Evolutionary conservation across 2,113 vertebrate species (phyloP), one percentile per base, ranked within the genome.

Genomic region (Campylomormyrus tamandua): DNA sequence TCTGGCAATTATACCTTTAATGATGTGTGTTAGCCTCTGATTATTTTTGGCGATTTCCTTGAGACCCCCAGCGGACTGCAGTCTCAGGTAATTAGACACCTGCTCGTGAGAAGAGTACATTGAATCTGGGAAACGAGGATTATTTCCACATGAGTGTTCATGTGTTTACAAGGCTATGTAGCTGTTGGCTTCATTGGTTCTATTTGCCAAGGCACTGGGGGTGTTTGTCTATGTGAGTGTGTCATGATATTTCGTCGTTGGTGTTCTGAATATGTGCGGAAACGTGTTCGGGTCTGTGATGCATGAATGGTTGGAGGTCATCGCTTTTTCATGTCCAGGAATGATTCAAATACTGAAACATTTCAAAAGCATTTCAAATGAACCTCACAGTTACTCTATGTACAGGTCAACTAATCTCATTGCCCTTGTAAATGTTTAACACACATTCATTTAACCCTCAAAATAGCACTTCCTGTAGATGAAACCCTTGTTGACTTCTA

Each of bases 51-150:
- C 77, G 45, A 42, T 89, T 74, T 89, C 45, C 46, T 89, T 21
- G 24, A 56, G 88, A 89, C 46, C 88, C 27, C 88, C 88, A 27
- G 27, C 39, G 46, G 88, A 50, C 66, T 27, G 19, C 88, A 49
- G 66, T 35, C 88, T 89, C 53, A 62, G 42, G 53, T 88, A 62
- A 88, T 88, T 88, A 88, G 35, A 88, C 87, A 88, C 87, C 87
- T 88, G 87, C 45, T 46, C 45, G 10, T 70, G 87, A 62, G 87
- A 88, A 49, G 58, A 88, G 87, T n/a, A 27, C 45, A 62, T 42
- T n/a, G 53, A 66, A 56, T 1, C 42, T 70, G 58, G 56, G 56
- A 88, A 45, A 27, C 24, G 3, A 53, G 52, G 50, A 80, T 80
- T 80, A 80, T 80, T 80, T 80, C 74, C 4, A 6, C 74, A 80